Percentiles rank a stretch among this genome's conserved stretches.
Conservation (phyloP, 2,888 invertebrate species). For the Beris chalybata region DNA sequence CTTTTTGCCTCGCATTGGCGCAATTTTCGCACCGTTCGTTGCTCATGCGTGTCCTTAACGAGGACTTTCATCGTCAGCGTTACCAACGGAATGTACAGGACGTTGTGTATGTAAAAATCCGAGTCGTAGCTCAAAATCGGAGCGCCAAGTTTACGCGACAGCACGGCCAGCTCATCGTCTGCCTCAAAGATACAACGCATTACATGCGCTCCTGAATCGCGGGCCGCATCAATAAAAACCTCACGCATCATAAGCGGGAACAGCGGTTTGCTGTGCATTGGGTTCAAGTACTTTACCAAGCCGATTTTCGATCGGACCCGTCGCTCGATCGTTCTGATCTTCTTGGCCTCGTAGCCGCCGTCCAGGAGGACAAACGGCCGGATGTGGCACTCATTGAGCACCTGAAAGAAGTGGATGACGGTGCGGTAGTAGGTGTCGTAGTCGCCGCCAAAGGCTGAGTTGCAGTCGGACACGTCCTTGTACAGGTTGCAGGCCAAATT, state of each 20-base stretch:
- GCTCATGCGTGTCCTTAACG: constrained; percentile 43
- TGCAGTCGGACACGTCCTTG: constrained; percentile 61
- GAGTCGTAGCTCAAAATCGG: constrained; percentile 92
- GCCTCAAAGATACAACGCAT: constrained; percentile 85
- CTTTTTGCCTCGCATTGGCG: constrained; percentile 46
- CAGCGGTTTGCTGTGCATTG: constrained; percentile 62
- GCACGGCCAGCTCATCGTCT: constrained; percentile 81
- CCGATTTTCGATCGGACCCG: constrained; percentile 65
- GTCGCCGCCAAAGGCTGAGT: constrained; percentile 82
- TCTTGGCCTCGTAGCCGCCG: constrained; percentile 74
- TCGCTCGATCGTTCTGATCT: constrained; percentile 66
- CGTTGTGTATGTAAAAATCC: constrained; percentile 89
- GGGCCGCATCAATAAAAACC: constrained; percentile 72
- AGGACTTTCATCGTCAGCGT: constrained; percentile 62
- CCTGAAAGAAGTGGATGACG: constrained; percentile 69
- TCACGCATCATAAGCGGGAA: constrained; percentile 76
- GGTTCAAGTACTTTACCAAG: constrained; percentile 61
- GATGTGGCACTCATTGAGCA: constrained; percentile 70
- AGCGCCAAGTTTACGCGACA: constrained; percentile 76
- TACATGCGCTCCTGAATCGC: constrained; percentile 65
- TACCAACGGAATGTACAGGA: constrained; percentile 77
- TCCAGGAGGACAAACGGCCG: constrained; percentile 76
- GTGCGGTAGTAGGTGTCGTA: constrained; percentile 74
- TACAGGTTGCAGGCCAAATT: constrained; percentile 74
- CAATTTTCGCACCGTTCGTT: constrained; percentile 29